Evolutionary conservation across 2,888 invertebrate species (phyloP).

Genomic region (Octodonta nipae): DNA sequence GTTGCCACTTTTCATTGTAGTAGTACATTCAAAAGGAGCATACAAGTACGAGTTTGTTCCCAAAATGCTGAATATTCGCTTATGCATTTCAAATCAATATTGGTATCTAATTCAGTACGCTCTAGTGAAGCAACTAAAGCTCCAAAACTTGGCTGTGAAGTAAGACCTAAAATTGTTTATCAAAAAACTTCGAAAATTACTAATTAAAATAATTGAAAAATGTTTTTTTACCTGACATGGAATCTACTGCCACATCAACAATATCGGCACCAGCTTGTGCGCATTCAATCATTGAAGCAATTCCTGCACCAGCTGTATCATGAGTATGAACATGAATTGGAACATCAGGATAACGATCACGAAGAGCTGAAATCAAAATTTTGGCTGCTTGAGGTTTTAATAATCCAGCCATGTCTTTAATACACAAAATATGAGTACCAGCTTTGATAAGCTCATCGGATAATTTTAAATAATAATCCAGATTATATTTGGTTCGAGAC

Average conservation of each 20-base stretch:
- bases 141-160: conserved; percentile 98
- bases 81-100: conserved; percentile 63
- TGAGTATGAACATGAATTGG: conserved; percentile 99
- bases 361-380: conserved; percentile 69
- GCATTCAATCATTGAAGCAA: conserved; percentile 86
- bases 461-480: conserved; percentile 87
- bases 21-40: conserved; percentile 95
- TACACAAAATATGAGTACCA: conserved; percentile 83
- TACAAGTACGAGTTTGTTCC: conserved; percentile 96
- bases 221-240: conserved; percentile 98
- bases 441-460: conserved; percentile 93
- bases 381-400: conserved; percentile 84
- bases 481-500: conserved; percentile 76
- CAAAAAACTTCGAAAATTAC: too few species aligned
- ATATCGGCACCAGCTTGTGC: conserved; percentile 89
- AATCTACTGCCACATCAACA: conserved; percentile 94
- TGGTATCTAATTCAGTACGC: conserved; percentile 40
- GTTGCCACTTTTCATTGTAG: conserved; percentile 93
- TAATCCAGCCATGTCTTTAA: conserved; percentile 97
- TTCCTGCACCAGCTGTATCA: conserved; percentile 94
- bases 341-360: conserved; percentile 83
- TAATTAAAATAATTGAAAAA: too few species aligned
- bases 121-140: conserved; percentile 83
- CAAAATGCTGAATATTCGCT: conserved; percentile 96
- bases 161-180: too few species aligned